Evolutionary conservation across 2,797 vertebrate species (phyloP), one percentile per base, ranked within the genome.

Genomic region (Monodelphis domestica): DNA sequence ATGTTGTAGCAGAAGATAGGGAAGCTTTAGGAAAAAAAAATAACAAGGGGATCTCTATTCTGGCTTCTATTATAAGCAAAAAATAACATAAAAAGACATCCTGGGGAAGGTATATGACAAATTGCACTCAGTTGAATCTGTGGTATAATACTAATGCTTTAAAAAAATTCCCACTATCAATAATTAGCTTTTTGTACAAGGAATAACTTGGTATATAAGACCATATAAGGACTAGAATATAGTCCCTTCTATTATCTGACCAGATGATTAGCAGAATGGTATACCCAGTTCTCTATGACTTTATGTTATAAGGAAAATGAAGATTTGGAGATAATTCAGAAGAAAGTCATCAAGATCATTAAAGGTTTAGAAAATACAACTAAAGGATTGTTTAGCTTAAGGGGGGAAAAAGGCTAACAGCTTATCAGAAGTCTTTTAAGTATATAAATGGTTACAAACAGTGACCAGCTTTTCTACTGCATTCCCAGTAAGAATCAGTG

Each of bases 361-460:
- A 93, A 78, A 92, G 90, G 29, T 87, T 63, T 94, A 91, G 70
- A 84, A 45, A 84, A 26, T 24, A 26, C 0, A 24, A 26, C 38
- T 84, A 84, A 50, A 93, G 38, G 45, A 94, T 91, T 93, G 53
- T 29, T 96, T 57, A 93, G 78, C 28, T 53, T 53, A 91, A 54
- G 10, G 70, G 94, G 90, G 26, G 21, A 26, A 21, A 70, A 93
- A 90, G 84, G 90, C 84, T 94, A 54, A 95, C 97, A 96, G 63
- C n/a, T 53, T 14, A 91, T 56, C 56, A 96, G 91, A 0, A 93
- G 50, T 87, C 30, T 89, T 21, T n/a, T 51, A 90, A 54, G 5
- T 26, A 53, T 26, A 63, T 78, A 26, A 96, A 92, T 89, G 90
- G 30, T 88, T 92, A 1, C 92, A 54, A 89, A 89, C 91, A 94